Evolutionary conservation across 35 echinoderm and acorn worm genomes (phyloP).

Genomic region (Patiria miniata): DNA sequence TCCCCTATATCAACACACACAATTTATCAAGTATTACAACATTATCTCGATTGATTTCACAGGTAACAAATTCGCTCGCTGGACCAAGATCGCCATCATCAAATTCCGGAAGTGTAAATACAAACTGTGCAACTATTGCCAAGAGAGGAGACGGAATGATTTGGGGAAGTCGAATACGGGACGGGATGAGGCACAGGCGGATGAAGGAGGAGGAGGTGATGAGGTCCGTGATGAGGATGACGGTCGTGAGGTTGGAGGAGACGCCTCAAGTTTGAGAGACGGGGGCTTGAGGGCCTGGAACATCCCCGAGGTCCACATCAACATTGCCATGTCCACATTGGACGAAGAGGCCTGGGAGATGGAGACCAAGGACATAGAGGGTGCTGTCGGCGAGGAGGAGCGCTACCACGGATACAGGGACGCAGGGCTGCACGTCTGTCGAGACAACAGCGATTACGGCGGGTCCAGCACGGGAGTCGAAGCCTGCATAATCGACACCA

Average conservation of each 20-base stretch:
- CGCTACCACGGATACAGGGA: neutral
- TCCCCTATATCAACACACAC: too few species aligned
- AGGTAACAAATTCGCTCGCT: constrained; percentile 12
- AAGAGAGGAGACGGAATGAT: neutral
- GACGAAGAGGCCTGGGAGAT: neutral
- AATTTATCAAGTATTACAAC: neutral
- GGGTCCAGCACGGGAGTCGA: neutral
- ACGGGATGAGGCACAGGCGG: too few species aligned
- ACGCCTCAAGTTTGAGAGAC: neutral
- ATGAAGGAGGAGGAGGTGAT: neutral
- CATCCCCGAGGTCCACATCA: constrained; percentile 14
- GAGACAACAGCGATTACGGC: neutral
- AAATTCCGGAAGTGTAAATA: constrained; percentile 2
- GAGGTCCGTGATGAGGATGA: neutral
- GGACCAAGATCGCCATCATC: constrained; percentile 17
- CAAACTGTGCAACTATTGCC: neutral
- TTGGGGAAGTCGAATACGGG: neutral
- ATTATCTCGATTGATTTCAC: neutral
- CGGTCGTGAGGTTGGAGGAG: neutral
- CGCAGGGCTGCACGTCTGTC: neutral
- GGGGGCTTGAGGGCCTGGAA: neutral
- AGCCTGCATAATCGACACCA: neutral
- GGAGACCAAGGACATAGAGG: neutral
- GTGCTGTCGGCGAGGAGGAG: neutral
- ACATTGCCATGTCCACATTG: constrained; percentile 1